phyloP scores from a whole-genome alignment of 2,113 vertebrate genomes.

The Scopus umbretta region DNA sequence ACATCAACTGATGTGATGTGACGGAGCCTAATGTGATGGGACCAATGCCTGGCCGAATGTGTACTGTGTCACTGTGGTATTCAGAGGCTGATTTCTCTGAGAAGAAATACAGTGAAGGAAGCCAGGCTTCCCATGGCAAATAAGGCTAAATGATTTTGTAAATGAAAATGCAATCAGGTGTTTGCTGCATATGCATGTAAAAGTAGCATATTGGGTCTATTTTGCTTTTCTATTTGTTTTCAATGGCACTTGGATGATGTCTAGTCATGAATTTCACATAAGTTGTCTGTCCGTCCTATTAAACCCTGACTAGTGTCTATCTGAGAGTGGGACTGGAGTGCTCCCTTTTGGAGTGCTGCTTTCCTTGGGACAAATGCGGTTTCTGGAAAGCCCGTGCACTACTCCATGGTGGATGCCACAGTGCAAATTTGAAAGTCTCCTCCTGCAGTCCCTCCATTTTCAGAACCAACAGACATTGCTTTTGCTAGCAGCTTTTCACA shows the following conservation, averaged over 20 bases:
- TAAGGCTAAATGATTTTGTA: background rate
- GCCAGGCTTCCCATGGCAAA: background rate
- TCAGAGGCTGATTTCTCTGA: background rate
- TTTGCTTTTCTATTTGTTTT: background rate
- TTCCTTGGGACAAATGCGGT: background rate
- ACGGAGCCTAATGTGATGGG: slow-evolving; percentile 37
- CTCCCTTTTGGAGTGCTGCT: background rate
- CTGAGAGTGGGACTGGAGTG: background rate
- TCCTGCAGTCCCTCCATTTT: background rate
- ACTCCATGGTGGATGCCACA: background rate
- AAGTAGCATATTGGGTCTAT: background rate
- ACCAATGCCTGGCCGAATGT: slow-evolving; percentile 7
- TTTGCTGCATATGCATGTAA: background rate
- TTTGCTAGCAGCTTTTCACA: background rate
- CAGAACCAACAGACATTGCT: background rate
- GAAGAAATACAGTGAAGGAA: background rate
- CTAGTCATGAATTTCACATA: accelerated
- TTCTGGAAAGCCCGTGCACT: background rate
- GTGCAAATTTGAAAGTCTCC: background rate
- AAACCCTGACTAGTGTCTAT: background rate
- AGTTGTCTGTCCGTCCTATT: background rate
- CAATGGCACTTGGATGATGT: background rate
- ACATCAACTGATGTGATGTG: slow-evolving; percentile 58
- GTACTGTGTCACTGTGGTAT: background rate
- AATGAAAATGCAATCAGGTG: background rate